phyloP scores from a whole-genome alignment of 2,888 invertebrate genomes.

The Amiota communis region DNA sequence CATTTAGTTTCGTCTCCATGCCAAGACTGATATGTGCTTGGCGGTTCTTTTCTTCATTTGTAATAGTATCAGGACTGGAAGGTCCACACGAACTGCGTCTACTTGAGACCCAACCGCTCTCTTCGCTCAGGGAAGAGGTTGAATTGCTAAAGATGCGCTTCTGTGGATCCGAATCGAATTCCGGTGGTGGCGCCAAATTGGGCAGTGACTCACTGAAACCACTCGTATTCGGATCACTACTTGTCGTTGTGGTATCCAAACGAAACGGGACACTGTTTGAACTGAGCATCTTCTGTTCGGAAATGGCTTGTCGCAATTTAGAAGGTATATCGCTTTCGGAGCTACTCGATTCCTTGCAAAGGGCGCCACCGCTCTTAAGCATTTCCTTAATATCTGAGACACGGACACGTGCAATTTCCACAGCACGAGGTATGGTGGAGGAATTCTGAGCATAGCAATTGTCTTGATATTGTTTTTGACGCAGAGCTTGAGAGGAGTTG shows the following conservation, averaged over 20 bases:
- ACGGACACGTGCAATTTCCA: slow-evolving; percentile 72
- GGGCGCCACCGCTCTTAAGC: slow-evolving; percentile 65
- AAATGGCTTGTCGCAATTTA: slow-evolving; percentile 73
- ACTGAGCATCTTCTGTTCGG: slow-evolving; percentile 69
- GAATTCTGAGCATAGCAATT: slow-evolving; percentile 25
- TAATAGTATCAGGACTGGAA: slow-evolving; percentile 77
- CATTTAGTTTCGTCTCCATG: slow-evolving; percentile 75
- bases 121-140: slow-evolving; percentile 83
- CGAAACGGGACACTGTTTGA: slow-evolving; percentile 81
- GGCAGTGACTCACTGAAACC: slow-evolving; percentile 83
- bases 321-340: slow-evolving; percentile 77
- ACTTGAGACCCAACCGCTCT: slow-evolving; percentile 91
- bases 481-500: slow-evolving; percentile 78
- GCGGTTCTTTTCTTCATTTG: slow-evolving; percentile 55
- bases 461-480: slow-evolving; percentile 52
- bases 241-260: slow-evolving; percentile 74
- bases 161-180: slow-evolving; percentile 74
- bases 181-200: slow-evolving; percentile 80
- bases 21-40: slow-evolving; percentile 57
- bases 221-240: slow-evolving; percentile 68
- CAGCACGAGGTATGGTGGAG: slow-evolving; percentile 69
- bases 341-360: slow-evolving; percentile 71
- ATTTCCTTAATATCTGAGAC: slow-evolving; percentile 72
- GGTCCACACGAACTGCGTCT: slow-evolving; percentile 79
- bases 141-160: slow-evolving; percentile 74